A percentile compares a stretch with the other conserved stretches of the same genome.
phyloP scores from a whole-genome alignment of 2,888 invertebrate genomes.

The Tetropium fuscum region DNA sequence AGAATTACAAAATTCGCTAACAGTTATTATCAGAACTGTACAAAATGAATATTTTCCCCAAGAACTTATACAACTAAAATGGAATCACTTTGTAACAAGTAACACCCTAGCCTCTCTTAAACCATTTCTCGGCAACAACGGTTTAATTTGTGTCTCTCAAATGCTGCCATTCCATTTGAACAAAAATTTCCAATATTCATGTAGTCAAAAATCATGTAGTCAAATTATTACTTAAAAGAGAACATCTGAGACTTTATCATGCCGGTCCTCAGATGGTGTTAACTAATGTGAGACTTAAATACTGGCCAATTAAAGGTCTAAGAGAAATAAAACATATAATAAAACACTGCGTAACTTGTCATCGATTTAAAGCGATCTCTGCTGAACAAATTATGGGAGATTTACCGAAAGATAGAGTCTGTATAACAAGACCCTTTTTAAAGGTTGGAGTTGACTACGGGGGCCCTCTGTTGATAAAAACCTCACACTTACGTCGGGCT shows the following conservation, averaged over 20 bases:
- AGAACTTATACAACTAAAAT: background rate
- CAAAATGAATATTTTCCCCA: background rate
- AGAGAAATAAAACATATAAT: background rate
- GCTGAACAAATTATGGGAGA: background rate
- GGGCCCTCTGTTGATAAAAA: background rate
- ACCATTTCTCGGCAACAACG: background rate
- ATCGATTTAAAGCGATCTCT: background rate
- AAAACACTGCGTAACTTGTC: background rate
- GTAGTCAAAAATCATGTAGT: background rate
- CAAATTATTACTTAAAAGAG: background rate
- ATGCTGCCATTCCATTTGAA: background rate
- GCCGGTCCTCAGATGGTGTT: background rate
- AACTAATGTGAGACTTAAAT: background rate
- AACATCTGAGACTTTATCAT: background rate
- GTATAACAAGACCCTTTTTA: background rate
- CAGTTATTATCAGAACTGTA: background rate
- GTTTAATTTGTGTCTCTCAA: background rate
- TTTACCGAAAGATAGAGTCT: background rate
- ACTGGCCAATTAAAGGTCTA: background rate
- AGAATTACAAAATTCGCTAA: background rate
- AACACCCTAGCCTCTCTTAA: background rate
- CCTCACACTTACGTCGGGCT: no score
- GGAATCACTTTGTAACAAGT: background rate
- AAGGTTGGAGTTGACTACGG: conserved; percentile 1
- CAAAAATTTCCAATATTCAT: background rate